Percentiles rank a stretch among this genome's conserved stretches.
phyloP scores from a whole-genome alignment of 1,140 invertebrate species.

The Aphelinus atriplicis region DNA sequence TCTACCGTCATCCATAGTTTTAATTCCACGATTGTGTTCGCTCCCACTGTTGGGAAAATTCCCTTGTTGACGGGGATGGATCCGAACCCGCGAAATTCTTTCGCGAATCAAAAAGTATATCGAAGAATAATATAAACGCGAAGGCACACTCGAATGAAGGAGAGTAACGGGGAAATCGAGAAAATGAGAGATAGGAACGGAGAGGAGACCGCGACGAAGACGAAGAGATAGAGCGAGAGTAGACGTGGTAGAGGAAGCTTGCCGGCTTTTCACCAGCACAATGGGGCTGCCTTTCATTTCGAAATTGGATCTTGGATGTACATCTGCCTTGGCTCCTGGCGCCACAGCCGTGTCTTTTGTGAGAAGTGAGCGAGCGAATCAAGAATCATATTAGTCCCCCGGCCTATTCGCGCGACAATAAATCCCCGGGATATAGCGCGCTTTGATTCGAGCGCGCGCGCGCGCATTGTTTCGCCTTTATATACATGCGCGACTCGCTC shows the following conservation, averaged over 20 bases:
- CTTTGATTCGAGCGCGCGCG: too few species aligned
- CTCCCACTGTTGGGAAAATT: too few species aligned
- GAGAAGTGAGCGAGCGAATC: conserved; percentile 22
- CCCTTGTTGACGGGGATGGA: too few species aligned
- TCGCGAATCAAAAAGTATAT: background rate
- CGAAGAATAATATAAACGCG: conserved; percentile 2
- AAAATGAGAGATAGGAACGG: background rate
- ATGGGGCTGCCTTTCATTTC: conserved; percentile 48
- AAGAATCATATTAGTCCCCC: conserved; percentile 23
- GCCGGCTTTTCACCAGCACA: conserved; percentile 42
- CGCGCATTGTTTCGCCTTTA: background rate
- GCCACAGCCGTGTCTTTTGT: conserved; percentile 35
- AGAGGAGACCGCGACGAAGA: too few species aligned
- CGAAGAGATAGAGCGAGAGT: too few species aligned
- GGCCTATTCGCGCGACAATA: background rate
- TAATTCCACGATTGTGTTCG: too few species aligned
- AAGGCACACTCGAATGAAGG: background rate
- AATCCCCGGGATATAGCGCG: conserved; percentile 6
- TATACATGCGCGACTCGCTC: too few species aligned
- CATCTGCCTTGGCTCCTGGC: too few species aligned
- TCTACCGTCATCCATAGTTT: too few species aligned
- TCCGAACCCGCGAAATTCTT: background rate
- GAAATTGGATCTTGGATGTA: conserved; percentile 45
- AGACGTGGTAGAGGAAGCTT: conserved; percentile 12
- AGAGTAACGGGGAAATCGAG: background rate